Conservation (phyloP, 35 echinoderm and acorn worm genomes). For the Ophioderma brevispina region DNA sequence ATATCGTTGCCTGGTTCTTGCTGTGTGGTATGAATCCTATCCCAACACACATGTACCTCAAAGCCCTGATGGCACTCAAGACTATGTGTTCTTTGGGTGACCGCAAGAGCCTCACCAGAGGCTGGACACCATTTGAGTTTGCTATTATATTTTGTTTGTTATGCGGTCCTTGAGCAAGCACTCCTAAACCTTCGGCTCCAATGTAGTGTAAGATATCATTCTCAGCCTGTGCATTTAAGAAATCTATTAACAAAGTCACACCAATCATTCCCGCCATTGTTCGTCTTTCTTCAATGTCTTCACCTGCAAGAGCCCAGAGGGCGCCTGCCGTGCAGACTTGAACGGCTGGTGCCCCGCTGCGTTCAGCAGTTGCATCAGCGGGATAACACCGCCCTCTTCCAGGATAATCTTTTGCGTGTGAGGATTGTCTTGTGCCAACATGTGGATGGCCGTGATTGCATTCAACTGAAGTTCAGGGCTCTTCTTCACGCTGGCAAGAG, state of each 20-base stretch:
- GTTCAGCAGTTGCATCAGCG: slow-evolving; percentile 83
- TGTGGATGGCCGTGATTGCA: slow-evolving; percentile 88
- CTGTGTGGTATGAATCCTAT: slow-evolving; percentile 91
- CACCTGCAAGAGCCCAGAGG: slow-evolving; percentile 92
- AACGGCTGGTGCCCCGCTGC: slow-evolving; percentile 83
- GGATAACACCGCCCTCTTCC: slow-evolving; percentile 92
- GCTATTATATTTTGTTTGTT: slow-evolving; percentile 94
- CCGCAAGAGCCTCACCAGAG: slow-evolving; percentile 75
- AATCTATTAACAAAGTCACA: slow-evolving; percentile 86
- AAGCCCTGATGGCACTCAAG: slow-evolving; percentile 79
- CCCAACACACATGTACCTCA: slow-evolving; percentile 86
- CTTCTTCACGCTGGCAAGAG: slow-evolving; percentile 62
- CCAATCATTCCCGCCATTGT: slow-evolving; percentile 95
- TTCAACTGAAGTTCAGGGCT: slow-evolving; percentile 77
- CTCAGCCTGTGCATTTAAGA: slow-evolving; percentile 80
- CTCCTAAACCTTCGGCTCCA: slow-evolving; percentile 89
- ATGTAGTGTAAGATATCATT: slow-evolving; percentile 95
- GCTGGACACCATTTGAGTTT: slow-evolving; percentile 89
- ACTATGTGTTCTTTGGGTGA: slow-evolving; percentile 98
- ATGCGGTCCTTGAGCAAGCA: slow-evolving; percentile 81
- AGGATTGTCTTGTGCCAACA: slow-evolving; percentile 90
- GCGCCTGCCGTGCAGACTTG: slow-evolving; percentile 90
- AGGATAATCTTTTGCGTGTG: slow-evolving; percentile 97
- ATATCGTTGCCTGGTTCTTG: slow-evolving; percentile 81
- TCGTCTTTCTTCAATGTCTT: slow-evolving; percentile 88